Conservation (phyloP, 2,113 vertebrate species). For the Carettochelys insculpta region DNA sequence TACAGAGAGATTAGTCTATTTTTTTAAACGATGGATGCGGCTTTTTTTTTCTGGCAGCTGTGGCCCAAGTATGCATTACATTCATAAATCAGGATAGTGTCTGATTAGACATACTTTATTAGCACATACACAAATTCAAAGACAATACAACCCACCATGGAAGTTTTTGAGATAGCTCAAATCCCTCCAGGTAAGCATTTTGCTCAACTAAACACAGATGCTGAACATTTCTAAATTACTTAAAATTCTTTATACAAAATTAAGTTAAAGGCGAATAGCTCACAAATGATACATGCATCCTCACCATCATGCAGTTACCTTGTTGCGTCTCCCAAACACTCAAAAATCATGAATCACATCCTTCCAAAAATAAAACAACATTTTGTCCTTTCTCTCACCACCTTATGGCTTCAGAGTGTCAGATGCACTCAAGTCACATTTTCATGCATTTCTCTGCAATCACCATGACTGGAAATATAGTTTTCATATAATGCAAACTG, state of each 20-base stretch:
- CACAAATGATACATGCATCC: slow-evolving; percentile 2
- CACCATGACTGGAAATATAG: neutral
- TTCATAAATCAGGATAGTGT: slow-evolving; percentile 25
- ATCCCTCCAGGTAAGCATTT: neutral
- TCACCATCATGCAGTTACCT: neutral
- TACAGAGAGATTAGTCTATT: slow-evolving; percentile 48
- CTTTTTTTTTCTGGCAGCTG: slow-evolving; percentile 38
- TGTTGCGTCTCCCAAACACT: slow-evolving; percentile 51
- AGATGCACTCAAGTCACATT: neutral
- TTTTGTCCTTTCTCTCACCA: neutral
- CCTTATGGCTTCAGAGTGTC: neutral
- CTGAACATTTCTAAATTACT: slow-evolving; percentile 22
- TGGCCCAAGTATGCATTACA: neutral
- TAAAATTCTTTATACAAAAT: neutral
- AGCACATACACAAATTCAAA: slow-evolving; percentile 1
- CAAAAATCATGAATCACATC: slow-evolving; percentile 23
- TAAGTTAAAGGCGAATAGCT: slow-evolving; percentile 15
- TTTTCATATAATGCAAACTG: neutral
- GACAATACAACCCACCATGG: slow-evolving; percentile 2
- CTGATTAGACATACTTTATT: neutral
- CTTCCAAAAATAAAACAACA: neutral
- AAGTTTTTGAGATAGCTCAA: slow-evolving; percentile 42
- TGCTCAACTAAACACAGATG: slow-evolving; percentile 36
- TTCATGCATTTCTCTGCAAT: neutral
- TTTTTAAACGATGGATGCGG: neutral